Percentiles rank a stretch among this genome's conserved stretches.
These are phyloP conservation scores for Metacarcinus magister DNA, from an alignment of 2,888 invertebrate genomes.

Conservation along the genomic window DNA sequence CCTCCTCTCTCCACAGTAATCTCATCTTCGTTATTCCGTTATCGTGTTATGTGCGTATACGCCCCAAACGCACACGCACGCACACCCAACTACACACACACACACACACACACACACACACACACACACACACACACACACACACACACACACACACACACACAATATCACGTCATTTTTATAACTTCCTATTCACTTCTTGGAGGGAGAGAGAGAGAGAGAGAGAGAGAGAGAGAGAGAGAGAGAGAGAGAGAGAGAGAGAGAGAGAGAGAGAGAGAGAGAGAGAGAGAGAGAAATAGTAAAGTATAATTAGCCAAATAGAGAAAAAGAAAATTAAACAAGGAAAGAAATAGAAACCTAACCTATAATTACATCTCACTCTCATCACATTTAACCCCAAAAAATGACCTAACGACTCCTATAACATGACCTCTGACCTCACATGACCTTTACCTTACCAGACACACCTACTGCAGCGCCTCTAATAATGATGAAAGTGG, in stretches of 20 bases:
- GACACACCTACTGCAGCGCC: background rate
- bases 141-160: background rate
- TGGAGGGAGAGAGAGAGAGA: background rate
- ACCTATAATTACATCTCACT: background rate
- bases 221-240: background rate
- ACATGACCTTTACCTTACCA: background rate
- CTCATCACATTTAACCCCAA: background rate
- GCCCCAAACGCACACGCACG: background rate
- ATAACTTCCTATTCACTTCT: background rate
- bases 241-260: conserved; percentile 16
- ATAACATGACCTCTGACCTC: background rate
- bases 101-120: conserved; percentile 1
- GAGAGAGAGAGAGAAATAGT: conserved; percentile 6
- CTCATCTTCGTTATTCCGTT: background rate
- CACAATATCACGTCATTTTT: background rate
- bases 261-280: background rate
- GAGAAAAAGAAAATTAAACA: background rate
- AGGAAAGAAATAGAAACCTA: background rate
- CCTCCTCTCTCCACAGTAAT: background rate
- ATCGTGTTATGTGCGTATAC: background rate
- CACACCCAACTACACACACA: background rate
- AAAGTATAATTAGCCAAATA: background rate
- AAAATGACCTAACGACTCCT: background rate
- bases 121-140: background rate
- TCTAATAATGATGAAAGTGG: background rate